Conservation (phyloP, 2,113 vertebrate genomes). For the Nicator chloris region DNA sequence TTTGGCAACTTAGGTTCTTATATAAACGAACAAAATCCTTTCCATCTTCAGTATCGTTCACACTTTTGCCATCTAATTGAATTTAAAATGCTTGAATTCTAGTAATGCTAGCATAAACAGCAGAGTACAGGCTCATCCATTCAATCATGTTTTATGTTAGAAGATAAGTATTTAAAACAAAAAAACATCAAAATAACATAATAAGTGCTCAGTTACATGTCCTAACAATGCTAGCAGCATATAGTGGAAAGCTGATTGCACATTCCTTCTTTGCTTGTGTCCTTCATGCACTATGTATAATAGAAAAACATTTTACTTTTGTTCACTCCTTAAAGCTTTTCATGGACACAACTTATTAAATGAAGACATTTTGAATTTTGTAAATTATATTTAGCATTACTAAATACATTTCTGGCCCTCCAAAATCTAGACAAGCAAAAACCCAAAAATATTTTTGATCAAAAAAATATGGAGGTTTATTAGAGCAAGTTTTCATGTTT, state of each 20-base stretch:
- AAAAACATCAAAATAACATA: neutral
- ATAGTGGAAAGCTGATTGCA: neutral
- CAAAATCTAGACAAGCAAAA: neutral
- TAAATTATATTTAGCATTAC: neutral
- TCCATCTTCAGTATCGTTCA: neutral
- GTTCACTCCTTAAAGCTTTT: neutral
- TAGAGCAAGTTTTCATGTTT: neutral
- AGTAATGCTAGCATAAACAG: neutral
- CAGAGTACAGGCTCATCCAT: neutral
- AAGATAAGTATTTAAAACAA: neutral
- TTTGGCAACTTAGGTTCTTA: neutral
- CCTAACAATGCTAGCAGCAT: neutral
- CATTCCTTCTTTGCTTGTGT: rapidly evolving
- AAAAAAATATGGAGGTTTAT: neutral
- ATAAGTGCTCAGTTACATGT: neutral
- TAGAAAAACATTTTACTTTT: neutral
- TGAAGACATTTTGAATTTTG: neutral
- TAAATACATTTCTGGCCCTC: neutral
- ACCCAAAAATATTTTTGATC: neutral
- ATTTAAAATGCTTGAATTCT: neutral
- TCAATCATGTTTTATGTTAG: neutral
- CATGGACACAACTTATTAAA: neutral
- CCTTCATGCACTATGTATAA: neutral
- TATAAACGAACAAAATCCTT: neutral
- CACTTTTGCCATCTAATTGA: neutral